A percentile compares a stretch with the other conserved stretches of the same genome.
These are phyloP conservation scores for pig (Sus scrofa) DNA, from an alignment of 2,113 vertebrate genomes.

Conservation along the genomic window DNA sequence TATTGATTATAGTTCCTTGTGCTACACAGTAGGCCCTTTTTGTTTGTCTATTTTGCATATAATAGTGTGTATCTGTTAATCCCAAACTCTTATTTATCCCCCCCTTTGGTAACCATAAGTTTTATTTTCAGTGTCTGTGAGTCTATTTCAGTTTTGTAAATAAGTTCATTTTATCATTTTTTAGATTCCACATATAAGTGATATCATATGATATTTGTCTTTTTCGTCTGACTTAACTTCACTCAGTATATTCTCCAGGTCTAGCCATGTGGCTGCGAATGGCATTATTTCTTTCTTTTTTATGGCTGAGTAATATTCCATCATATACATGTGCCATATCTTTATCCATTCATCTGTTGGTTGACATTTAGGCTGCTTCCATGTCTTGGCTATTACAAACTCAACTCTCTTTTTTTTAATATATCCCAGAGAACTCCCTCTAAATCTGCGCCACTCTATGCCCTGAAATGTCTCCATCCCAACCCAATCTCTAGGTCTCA, in stretches of 20 bases:
- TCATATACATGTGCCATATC: background rate
- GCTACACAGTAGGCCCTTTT: background rate
- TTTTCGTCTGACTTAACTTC: background rate
- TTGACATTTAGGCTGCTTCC: background rate
- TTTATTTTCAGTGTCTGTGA: background rate
- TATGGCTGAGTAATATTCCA: background rate
- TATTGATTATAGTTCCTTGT: background rate
- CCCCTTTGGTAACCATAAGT: background rate
- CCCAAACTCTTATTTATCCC: background rate
- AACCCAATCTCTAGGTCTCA: background rate
- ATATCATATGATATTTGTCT: background rate
- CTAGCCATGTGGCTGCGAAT: background rate
- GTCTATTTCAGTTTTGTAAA: background rate
- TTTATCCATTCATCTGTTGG: background rate
- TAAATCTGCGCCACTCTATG: background rate
- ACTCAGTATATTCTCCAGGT: background rate
- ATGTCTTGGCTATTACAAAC: background rate
- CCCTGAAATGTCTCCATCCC: background rate
- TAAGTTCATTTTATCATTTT: background rate
- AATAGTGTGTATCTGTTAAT: background rate
- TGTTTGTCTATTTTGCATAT: too few species aligned
- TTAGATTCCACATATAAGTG: background rate
- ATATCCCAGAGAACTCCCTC: background rate
- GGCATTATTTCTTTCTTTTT: background rate
- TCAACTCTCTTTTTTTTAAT: background rate